These are phyloP conservation scores for Zhuqinia jingwanae DNA, from an alignment of 2,888 invertebrate species.

Conservation along the genomic window DNA sequence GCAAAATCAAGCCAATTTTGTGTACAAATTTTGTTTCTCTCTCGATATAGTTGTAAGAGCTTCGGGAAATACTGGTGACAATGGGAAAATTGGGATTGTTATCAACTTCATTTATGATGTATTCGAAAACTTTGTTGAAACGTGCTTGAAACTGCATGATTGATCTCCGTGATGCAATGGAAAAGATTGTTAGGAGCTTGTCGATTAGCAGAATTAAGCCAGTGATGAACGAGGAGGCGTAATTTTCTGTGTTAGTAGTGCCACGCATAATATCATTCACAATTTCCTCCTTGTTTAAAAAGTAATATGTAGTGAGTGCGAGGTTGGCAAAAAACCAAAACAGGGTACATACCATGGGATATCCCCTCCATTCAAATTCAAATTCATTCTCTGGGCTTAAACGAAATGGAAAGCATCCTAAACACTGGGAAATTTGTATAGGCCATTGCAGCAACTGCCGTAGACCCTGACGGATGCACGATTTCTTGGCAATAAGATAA, in stretches of 20 bases:
- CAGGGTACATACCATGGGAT: neutral
- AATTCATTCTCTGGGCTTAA: slow-evolving; percentile 35
- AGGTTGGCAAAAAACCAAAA: neutral
- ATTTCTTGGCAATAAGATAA: neutral
- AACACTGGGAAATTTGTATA: slow-evolving; percentile 10
- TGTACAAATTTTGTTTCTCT: neutral
- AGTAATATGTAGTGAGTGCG: slow-evolving; percentile 7
- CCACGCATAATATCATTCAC: slow-evolving; percentile 52
- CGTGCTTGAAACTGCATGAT: slow-evolving; percentile 49
- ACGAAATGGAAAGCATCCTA: slow-evolving; percentile 42
- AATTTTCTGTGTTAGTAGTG: slow-evolving; percentile 51
- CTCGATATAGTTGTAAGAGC: neutral
- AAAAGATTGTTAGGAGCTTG: slow-evolving; percentile 49
- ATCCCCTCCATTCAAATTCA: slow-evolving; percentile 14
- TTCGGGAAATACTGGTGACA: neutral
- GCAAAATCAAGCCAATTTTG: slow-evolving; percentile 9
- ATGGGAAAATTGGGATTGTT: neutral
- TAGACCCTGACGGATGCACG: neutral
- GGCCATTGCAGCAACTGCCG: slow-evolving; percentile 3
- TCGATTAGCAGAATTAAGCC: slow-evolving; percentile 37
- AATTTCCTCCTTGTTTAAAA: slow-evolving; percentile 52
- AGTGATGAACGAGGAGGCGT: slow-evolving; percentile 33
- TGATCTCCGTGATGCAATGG: slow-evolving; percentile 5
- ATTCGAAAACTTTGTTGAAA: slow-evolving; percentile 30
- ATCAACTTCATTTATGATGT: neutral